Percentiles rank a stretch among this genome's conserved stretches.
Evolutionary conservation across 2,888 invertebrate species (phyloP).

Genomic region (Apodemia hepburni): DNA sequence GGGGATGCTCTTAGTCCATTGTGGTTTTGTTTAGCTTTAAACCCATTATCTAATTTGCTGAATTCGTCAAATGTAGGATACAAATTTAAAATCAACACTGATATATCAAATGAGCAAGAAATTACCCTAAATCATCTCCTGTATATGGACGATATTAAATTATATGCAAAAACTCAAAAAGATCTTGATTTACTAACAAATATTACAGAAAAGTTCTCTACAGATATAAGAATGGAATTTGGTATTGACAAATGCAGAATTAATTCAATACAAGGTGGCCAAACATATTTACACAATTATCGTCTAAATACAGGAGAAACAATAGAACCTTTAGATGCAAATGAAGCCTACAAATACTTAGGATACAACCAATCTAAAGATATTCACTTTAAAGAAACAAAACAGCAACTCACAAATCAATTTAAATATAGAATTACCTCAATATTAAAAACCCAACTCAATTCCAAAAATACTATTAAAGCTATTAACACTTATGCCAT

Average conservation of each 20-base stretch:
- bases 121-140: no score
- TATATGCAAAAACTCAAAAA: not conserved
- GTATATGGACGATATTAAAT: not conserved
- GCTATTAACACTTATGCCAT: not conserved
- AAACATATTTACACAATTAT: no score
- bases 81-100: no score
- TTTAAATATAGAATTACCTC: not conserved
- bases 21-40: not conserved
- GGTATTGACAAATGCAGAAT: not conserved
- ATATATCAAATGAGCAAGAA: no score
- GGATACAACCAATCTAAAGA: not conserved
- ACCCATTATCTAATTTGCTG: no score
- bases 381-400: not conserved
- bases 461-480: not conserved
- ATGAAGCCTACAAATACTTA: no score
- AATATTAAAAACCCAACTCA: not conserved
- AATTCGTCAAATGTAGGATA: no score
- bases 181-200: no score
- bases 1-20: no score
- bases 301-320: not conserved
- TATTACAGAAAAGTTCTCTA: no score
- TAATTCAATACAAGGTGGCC: no score
- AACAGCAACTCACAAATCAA: no score
- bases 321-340: not conserved
- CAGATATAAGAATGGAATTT: not conserved